These are phyloP conservation scores for Danio tinwini DNA, from an alignment of 2,797 vertebrate species.

Conservation along the genomic window DNA sequence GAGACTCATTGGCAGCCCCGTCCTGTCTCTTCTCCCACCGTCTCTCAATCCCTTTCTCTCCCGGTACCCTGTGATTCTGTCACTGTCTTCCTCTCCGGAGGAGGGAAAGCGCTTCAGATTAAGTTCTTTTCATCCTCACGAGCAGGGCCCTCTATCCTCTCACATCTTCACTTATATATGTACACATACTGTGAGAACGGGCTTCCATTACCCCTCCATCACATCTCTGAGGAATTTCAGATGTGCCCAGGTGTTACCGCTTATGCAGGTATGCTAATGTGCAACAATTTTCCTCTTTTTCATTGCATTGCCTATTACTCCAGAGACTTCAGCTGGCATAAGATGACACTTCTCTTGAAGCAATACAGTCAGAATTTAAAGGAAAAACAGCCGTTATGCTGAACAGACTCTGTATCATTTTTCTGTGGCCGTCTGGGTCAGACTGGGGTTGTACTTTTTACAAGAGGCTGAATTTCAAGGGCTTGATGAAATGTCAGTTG, in stretches of 20 bases:
- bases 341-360: background rate
- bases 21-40: conserved; percentile 27
- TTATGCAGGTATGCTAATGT: conserved; percentile 44
- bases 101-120: conserved; percentile 44
- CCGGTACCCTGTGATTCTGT: conserved; percentile 65
- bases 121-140: conserved; percentile 36
- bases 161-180: conserved; percentile 56
- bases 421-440: conserved; percentile 14
- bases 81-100: conserved; percentile 43
- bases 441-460: conserved; percentile 5
- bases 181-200: conserved; percentile 37
- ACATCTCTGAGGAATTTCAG: conserved; percentile 57
- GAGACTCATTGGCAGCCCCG: conserved; percentile 51
- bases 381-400: background rate
- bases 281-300: conserved; percentile 20
- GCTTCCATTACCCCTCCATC: conserved; percentile 59
- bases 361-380: background rate
- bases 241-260: conserved; percentile 48
- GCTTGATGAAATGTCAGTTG: conserved; percentile 53
- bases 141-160: conserved; percentile 31
- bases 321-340: background rate
- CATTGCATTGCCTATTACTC: conserved; percentile 28
- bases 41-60: conserved; percentile 29
- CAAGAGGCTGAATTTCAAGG: conserved; percentile 51
- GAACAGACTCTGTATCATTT: background rate